Percentiles rank a stretch among this genome's conserved stretches.
phyloP scores from a whole-genome alignment of 64 coral and sea anemone genomes.

The Anthopleura sola region DNA sequence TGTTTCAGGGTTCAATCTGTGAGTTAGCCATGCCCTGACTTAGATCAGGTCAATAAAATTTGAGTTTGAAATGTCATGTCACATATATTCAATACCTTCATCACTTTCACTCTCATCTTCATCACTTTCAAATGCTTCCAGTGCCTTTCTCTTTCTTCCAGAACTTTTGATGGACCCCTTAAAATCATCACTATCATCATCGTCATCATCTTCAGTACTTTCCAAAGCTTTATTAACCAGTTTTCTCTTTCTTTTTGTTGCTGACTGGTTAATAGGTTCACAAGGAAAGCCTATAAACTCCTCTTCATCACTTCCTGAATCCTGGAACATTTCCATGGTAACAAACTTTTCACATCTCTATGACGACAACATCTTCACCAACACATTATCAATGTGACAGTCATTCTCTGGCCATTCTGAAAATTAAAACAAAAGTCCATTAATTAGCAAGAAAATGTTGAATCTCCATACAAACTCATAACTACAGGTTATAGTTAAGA shows the following conservation, averaged over 20 bases:
- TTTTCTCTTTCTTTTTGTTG: background rate
- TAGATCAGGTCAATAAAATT: too few species aligned
- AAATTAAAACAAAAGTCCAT: too few species aligned
- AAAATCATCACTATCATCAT: slow-evolving; percentile 25
- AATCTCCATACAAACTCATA: too few species aligned
- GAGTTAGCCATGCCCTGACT: too few species aligned
- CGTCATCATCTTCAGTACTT: background rate
- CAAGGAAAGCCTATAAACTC: background rate
- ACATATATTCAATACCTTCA: background rate
- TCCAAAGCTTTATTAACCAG: background rate
- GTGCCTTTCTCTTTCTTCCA: slow-evolving; percentile 15
- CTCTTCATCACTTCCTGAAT: slow-evolving; percentile 1
- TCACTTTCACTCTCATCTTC: slow-evolving; percentile 1
- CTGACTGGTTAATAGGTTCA: background rate
- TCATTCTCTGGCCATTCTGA: background rate
- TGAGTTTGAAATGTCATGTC: too few species aligned
- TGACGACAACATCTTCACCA: background rate
- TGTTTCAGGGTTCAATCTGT: too few species aligned
- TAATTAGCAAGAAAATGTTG: too few species aligned
- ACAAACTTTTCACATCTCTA: background rate
- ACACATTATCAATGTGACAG: background rate
- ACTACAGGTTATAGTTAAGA: too few species aligned
- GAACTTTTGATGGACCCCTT: background rate
- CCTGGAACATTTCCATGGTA: background rate
- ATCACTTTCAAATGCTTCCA: slow-evolving; percentile 18